phyloP scores from a whole-genome alignment of 1,140 invertebrate genomes.

The Calliopsis andreniformis region DNA sequence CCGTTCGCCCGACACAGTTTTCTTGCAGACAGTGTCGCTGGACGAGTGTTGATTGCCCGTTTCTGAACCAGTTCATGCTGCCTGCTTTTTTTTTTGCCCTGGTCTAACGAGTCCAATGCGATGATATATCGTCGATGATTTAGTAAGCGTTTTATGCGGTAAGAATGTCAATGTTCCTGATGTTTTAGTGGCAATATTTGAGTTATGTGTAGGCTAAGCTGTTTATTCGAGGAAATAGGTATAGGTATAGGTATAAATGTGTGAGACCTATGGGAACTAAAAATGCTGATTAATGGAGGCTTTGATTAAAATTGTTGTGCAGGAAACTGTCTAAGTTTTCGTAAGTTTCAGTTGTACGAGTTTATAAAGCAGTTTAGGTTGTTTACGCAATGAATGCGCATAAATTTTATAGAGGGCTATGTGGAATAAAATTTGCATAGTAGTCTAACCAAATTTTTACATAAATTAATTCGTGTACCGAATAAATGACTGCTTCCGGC shows the following conservation, averaged over 20 bases:
- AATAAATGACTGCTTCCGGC: neutral
- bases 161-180: slow-evolving; percentile 2
- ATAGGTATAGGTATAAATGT: no score
- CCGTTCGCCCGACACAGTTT: slow-evolving; percentile 23
- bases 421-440: neutral
- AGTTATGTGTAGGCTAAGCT: neutral
- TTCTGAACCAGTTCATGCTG: slow-evolving; percentile 32
- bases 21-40: slow-evolving; percentile 23
- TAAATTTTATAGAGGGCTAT: neutral
- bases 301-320: neutral
- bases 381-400: neutral
- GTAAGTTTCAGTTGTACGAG: no score
- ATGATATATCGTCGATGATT: slow-evolving; percentile 24
- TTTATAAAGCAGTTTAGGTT: no score
- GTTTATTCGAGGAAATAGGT: neutral
- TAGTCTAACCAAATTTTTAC: neutral
- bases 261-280: neutral
- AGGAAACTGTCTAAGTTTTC: neutral
- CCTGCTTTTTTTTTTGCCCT: slow-evolving; percentile 3
- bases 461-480: neutral
- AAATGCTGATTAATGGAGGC: neutral
- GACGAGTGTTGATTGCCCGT: slow-evolving; percentile 30
- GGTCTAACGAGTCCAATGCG: slow-evolving; percentile 7
- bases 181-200: neutral
- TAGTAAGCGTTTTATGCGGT: neutral